Base-by-base conservation (phyloP, 2,797 vertebrate species). In the Chrysocyon brachyurus region DNA sequence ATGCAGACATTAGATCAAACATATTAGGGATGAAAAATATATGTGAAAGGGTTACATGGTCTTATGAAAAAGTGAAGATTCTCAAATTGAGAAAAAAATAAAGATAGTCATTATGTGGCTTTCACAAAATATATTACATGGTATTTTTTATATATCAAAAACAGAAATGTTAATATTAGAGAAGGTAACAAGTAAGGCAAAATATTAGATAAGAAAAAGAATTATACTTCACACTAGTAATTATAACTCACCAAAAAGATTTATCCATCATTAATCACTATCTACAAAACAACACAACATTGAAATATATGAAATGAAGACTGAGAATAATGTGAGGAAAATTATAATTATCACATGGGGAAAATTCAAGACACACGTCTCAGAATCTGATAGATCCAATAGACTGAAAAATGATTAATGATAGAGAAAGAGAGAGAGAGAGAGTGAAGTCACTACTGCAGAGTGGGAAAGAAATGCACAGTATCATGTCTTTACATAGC, bases 151-250 rank as follows among this genome's bases (percentile, higher is more conserved):
- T 87, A 56, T 93, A 68, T 49, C 14, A 83, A 84, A 84, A 59
- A 33, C 7, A 83, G 3, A 94, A 94, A 70, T 92, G 75, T 68
- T 91, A 88, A 61, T 86, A 84, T 57, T 40, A 73, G 6, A 52
- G 40, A 89, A 84, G 57, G 17, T 81, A 89, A 85, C 96, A 70
- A 12, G 36, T 73, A 73, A 90, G 10, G 21, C 10, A 82, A 96
- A 78, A 56, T 88, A 57, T 86, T 54, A 72, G 92, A 64, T 66
- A 59, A 92, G 24, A 61, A 12, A 31, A 57, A 88, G 0, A 91
- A 3, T 66, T 68, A 11, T 59, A 59, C 24, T 87, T 79, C 11
- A 87, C 6, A 49, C 4, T 86, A 66, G 40, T 84, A 72, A 88
- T 56, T 88, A 6, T 22, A 84, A 26, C 68, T 87, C 14, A 87